Evolutionary conservation across 2,113 vertebrate species (phyloP).

Genomic region (Rhynchopsitta pachyrhyncha): DNA sequence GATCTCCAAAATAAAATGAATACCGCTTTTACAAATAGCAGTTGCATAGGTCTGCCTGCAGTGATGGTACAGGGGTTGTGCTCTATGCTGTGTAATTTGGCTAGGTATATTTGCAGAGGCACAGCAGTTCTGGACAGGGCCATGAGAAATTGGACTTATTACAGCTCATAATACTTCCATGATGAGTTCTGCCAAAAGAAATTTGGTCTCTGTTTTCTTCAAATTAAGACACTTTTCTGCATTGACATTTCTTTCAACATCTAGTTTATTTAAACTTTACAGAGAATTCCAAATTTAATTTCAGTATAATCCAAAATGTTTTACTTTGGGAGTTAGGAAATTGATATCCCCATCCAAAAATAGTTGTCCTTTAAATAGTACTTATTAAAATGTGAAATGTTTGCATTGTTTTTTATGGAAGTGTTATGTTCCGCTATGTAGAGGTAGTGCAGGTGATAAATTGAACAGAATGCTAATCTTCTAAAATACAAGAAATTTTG

Average conservation of each 20-base stretch:
- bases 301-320: neutral
- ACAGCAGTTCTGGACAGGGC: neutral
- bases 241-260: neutral
- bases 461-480: neutral
- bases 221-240: neutral
- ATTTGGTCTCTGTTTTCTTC: neutral
- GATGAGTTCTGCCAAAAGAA: neutral
- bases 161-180: neutral
- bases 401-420: neutral
- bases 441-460: neutral
- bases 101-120: neutral
- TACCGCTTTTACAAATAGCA: accelerated
- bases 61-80: neutral
- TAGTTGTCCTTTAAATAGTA: neutral
- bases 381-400: neutral
- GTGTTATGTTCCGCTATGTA: neutral
- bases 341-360: neutral
- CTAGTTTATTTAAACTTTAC: neutral
- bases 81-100: neutral
- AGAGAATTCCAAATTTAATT: neutral
- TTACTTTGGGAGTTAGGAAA: neutral
- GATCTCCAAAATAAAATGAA: neutral
- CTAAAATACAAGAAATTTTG: neutral
- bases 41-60: neutral
- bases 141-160: neutral